phyloP scores from a whole-genome alignment of 2,888 invertebrate species.

The Beris chalybata region DNA sequence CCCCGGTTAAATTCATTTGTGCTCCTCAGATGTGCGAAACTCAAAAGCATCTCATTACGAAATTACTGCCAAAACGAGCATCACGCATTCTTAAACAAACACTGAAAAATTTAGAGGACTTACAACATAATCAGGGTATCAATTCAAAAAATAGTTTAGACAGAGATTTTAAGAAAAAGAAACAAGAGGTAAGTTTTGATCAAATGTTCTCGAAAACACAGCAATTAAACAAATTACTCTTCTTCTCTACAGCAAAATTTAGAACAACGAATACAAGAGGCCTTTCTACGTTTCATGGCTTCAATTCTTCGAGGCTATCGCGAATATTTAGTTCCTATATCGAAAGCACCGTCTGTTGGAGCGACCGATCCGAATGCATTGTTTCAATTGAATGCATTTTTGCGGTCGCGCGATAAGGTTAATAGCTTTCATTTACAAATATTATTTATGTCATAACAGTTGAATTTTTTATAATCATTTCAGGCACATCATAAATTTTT shows the following conservation, averaged over 20 bases:
- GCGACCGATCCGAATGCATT: slow-evolving; percentile 94
- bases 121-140: slow-evolving; percentile 57
- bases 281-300: slow-evolving; percentile 94
- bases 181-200: slow-evolving; percentile 62
- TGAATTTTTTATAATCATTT: slow-evolving; percentile 18
- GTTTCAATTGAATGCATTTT: slow-evolving; percentile 90
- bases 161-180: slow-evolving; percentile 77
- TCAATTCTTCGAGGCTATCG: slow-evolving; percentile 88
- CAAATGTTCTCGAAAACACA: slow-evolving; percentile 45
- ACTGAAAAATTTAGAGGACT: slow-evolving; percentile 73
- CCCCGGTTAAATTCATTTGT: neutral
- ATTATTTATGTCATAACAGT: neutral
- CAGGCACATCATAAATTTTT: slow-evolving; percentile 85
- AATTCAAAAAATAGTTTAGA: slow-evolving; percentile 73
- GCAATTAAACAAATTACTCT: neutral
- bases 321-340: slow-evolving; percentile 85
- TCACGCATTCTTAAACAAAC: slow-evolving; percentile 78
- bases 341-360: slow-evolving; percentile 88
- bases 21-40: slow-evolving; percentile 76
- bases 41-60: slow-evolving; percentile 76
- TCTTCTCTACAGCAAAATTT: slow-evolving; percentile 66
- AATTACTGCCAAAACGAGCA: slow-evolving; percentile 84
- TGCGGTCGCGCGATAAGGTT: slow-evolving; percentile 84
- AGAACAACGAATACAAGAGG: slow-evolving; percentile 95
- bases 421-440: neutral